Conservation (phyloP, 1,140 invertebrate genomes). For the Drosophila teissieri region DNA sequence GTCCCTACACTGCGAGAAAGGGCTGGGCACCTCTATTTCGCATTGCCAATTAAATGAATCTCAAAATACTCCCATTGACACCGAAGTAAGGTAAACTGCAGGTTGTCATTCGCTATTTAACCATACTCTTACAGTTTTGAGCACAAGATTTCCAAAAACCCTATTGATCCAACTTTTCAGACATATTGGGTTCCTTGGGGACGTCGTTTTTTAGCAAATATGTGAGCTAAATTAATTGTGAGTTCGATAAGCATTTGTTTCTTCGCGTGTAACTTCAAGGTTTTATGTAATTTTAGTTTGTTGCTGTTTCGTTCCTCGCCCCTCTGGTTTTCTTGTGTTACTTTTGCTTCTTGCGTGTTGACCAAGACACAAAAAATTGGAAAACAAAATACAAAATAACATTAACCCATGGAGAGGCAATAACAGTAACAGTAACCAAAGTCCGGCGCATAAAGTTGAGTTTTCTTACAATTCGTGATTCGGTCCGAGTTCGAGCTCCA, state of each 20-base stretch:
- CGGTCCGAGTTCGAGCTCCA: slow-evolving; percentile 9
- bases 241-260: neutral
- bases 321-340: slow-evolving; percentile 37
- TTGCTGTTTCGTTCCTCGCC: slow-evolving; percentile 43
- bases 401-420: slow-evolving; percentile 33
- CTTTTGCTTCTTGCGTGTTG: slow-evolving; percentile 72
- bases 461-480: slow-evolving; percentile 47
- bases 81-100: too few relatives aligned
- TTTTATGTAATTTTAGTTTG: slow-evolving; percentile 75
- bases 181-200: too few relatives aligned
- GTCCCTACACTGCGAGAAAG: slow-evolving; percentile 8
- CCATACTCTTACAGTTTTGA: too few relatives aligned
- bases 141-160: too few relatives aligned
- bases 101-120: too few relatives aligned
- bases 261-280: slow-evolving; percentile 47
- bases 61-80: too few relatives aligned
- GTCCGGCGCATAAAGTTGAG: slow-evolving; percentile 27
- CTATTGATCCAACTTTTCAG: too few relatives aligned
- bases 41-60: too few relatives aligned
- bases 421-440: slow-evolving; percentile 38
- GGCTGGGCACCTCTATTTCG: neutral
- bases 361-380: slow-evolving; percentile 41
- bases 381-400: slow-evolving; percentile 40
- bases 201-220: too few relatives aligned
- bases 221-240: too few relatives aligned